Evolutionary conservation across 2,888 invertebrate species (phyloP).

Genomic region (Blastobasis adustella): DNA sequence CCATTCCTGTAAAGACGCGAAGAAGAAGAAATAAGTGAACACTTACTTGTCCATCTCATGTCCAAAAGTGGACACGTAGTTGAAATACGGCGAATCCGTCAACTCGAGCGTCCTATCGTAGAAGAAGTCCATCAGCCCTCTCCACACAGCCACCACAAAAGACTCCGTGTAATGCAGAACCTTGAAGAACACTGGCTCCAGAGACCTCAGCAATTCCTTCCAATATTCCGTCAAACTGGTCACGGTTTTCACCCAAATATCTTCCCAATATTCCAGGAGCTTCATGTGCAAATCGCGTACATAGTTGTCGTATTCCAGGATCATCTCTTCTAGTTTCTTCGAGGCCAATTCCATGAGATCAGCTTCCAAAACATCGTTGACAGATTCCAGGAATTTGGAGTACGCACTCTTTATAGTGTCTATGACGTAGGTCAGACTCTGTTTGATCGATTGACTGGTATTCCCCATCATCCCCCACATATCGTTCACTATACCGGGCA

Average conservation of each 20-base stretch:
- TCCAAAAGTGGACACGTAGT: constrained; percentile 85
- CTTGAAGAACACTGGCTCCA: constrained; percentile 86
- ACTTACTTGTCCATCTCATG: constrained; percentile 82
- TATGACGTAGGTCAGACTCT: constrained; percentile 83
- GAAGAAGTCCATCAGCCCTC: constrained; percentile 85
- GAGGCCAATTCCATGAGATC: constrained; percentile 85
- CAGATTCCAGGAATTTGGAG: constrained; percentile 79
- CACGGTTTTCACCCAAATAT: constrained; percentile 82
- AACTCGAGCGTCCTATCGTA: constrained; percentile 86
- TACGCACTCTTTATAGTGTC: constrained; percentile 83
- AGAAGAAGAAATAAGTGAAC: neutral
- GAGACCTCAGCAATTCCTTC: constrained; percentile 80
- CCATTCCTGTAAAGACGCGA: neutral
- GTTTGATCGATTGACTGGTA: constrained; percentile 84
- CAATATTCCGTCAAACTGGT: constrained; percentile 79
- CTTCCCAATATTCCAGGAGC: constrained; percentile 79
- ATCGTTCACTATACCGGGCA: constrained; percentile 87
- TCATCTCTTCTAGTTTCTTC: constrained; percentile 78
- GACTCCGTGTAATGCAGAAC: constrained; percentile 85
- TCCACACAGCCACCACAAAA: constrained; percentile 82
- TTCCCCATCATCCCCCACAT: constrained; percentile 91
- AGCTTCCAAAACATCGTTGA: constrained; percentile 81
- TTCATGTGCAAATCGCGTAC: constrained; percentile 84
- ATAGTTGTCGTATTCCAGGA: constrained; percentile 86
- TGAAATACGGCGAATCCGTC: constrained; percentile 87